A percentile compares a stretch with the other conserved stretches of the same genome.
Evolutionary conservation across 2,797 vertebrate species (phyloP).

Genomic region (Varecia variegata): DNA sequence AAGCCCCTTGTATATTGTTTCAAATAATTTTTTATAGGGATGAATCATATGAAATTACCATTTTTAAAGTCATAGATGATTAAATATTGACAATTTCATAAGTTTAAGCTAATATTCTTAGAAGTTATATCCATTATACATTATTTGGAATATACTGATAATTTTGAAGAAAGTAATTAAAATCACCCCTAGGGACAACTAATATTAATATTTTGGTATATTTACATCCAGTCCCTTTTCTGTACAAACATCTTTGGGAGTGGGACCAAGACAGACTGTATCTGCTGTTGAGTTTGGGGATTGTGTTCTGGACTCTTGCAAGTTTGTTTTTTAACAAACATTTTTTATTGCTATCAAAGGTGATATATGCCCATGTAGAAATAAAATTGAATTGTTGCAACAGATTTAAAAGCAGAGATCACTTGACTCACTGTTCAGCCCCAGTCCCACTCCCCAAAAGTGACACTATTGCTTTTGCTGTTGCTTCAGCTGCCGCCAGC

Average conservation of each 20-base stretch:
- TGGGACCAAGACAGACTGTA: not conserved
- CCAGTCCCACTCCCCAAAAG: no score
- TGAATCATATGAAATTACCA: not conserved
- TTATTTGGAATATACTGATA: not conserved
- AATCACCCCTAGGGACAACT: not conserved
- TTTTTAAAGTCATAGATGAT: not conserved
- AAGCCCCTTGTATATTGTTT: not conserved
- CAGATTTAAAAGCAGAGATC: not conserved
- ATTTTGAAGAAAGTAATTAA: not conserved
- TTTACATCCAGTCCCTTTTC: no score
- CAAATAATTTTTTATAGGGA: not conserved
- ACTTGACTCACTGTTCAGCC: not conserved
- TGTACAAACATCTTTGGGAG: not conserved
- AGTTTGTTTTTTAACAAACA: not conserved
- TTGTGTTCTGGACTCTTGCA: not conserved
- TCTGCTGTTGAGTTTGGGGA: not conserved
- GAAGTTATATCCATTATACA: not conserved
- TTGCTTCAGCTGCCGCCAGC: not conserved
- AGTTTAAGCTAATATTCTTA: not conserved
- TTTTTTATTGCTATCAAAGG: not conserved
- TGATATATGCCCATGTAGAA: not conserved
- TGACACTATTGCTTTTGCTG: not conserved
- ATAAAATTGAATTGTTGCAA: not conserved
- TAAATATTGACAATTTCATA: not conserved
- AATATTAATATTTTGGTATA: not conserved